phyloP scores from a whole-genome alignment of 2,797 vertebrate genomes.

The Myoxocephalus aenaeus region DNA sequence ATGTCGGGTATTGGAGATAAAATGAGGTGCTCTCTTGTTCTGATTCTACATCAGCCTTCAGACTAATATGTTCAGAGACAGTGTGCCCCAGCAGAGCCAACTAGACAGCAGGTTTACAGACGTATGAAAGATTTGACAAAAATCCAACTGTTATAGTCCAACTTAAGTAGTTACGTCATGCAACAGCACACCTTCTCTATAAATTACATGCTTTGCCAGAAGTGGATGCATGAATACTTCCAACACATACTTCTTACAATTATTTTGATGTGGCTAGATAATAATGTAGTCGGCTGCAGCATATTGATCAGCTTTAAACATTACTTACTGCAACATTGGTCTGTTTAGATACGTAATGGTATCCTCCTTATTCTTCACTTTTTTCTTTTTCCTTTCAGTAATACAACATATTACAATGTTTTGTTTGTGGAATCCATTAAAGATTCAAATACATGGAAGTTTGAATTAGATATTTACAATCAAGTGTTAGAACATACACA shows the following conservation, averaged over 20 bases:
- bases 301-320: neutral
- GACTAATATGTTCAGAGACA: constrained; percentile 24
- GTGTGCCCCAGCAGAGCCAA: constrained; percentile 24
- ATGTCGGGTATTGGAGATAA: constrained; percentile 11
- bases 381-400: neutral
- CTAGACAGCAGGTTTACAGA: constrained; percentile 24
- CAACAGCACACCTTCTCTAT: neutral
- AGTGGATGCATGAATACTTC: neutral
- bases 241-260: neutral
- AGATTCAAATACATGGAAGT: neutral
- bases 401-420: neutral
- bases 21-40: constrained; percentile 42
- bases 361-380: neutral
- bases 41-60: constrained; percentile 39
- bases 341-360: constrained; percentile 6
- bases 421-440: neutral
- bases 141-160: constrained; percentile 28
- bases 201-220: neutral
- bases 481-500: neutral
- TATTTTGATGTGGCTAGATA: neutral
- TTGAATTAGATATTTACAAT: neutral
- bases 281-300: neutral
- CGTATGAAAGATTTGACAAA: constrained; percentile 17
- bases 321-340: neutral
- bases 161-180: constrained; percentile 1